Percentiles rank a stretch among this genome's conserved stretches.
Evolutionary conservation across 2,888 invertebrate genomes (phyloP).

Genomic region (Graphium colonna): DNA sequence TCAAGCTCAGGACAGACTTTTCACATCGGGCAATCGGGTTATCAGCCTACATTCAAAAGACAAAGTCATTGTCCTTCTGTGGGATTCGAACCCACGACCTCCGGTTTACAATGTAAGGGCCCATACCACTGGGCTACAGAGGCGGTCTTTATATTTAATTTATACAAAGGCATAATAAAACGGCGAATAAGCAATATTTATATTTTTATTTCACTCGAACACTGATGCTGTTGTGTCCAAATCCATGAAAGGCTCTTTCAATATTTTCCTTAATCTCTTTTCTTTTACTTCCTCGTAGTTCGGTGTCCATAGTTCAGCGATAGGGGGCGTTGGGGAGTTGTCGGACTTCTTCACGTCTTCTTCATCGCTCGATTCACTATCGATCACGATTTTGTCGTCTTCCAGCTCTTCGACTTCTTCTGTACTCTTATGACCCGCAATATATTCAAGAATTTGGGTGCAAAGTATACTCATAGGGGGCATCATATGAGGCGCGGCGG

Average conservation of each 20-base stretch:
- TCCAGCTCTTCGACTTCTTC: constrained; percentile 34
- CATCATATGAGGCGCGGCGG: constrained; percentile 68
- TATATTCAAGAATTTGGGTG: constrained; percentile 61
- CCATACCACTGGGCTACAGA: no score
- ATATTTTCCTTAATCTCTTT: constrained; percentile 62
- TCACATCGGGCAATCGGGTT: no score
- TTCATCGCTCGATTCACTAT: constrained; percentile 54
- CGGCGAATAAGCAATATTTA: no score
- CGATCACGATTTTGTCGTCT: constrained; percentile 40
- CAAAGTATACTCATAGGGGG: constrained; percentile 65
- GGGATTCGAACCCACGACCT: no score
- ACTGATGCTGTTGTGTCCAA: constrained; percentile 46
- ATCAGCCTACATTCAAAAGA: no score
- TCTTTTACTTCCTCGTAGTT: constrained; percentile 70
- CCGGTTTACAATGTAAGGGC: no score
- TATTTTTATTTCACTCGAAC: constrained; percentile 46
- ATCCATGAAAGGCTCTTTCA: constrained; percentile 53
- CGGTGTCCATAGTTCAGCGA: constrained; percentile 58
- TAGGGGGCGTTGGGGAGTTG: constrained; percentile 41
- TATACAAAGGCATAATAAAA: no score
- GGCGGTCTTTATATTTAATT: no score
- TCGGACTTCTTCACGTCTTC: constrained; percentile 38
- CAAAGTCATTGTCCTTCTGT: no score
- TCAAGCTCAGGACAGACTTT: no score
- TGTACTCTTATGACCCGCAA: constrained; percentile 51